A percentile compares a stretch with the other conserved stretches of the same genome.
These are phyloP conservation scores for Macrostomum cliftonense DNA, from an alignment of 2,888 invertebrate species.

Conservation along the genomic window DNA sequence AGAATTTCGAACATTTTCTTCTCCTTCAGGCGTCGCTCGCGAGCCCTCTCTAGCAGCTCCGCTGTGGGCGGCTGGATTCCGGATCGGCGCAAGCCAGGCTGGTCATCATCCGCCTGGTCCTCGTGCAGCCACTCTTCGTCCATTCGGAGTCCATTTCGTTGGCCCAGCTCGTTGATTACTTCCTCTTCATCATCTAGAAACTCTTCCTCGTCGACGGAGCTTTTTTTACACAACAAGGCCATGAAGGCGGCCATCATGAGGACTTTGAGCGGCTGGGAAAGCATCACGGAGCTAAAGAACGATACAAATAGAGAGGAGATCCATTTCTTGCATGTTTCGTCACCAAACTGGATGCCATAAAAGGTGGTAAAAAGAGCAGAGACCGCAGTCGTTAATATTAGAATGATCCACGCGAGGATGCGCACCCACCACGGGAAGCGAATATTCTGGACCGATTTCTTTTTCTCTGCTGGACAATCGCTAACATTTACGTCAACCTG, in stretches of 20 bases:
- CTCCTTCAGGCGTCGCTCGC: slow-evolving; percentile 35
- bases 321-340: slow-evolving; percentile 40
- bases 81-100: background rate
- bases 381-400: slow-evolving; percentile 28
- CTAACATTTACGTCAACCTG: too few species aligned
- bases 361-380: slow-evolving; percentile 38
- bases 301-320: slow-evolving; percentile 39
- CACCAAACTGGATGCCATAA: slow-evolving; percentile 40
- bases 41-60: slow-evolving; percentile 26
- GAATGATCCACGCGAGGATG: slow-evolving; percentile 38
- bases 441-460: background rate
- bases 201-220: slow-evolving; percentile 18
- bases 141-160: slow-evolving; percentile 1
- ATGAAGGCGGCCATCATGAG: slow-evolving; percentile 32
- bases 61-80: slow-evolving; percentile 28
- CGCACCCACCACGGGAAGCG: slow-evolving; percentile 26
- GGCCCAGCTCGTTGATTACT: slow-evolving; percentile 12
- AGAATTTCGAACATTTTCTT: slow-evolving; percentile 39
- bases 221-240: slow-evolving; percentile 30
- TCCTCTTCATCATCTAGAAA: slow-evolving; percentile 21
- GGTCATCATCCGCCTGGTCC: background rate
- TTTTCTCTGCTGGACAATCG: too few species aligned
- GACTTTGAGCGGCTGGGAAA: slow-evolving; percentile 42
- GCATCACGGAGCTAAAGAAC: slow-evolving; percentile 38
- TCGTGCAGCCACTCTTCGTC: slow-evolving; percentile 10